These are phyloP conservation scores for Petrolisthes manimaculis DNA, from an alignment of 2,888 invertebrate species.

Conservation along the genomic window DNA sequence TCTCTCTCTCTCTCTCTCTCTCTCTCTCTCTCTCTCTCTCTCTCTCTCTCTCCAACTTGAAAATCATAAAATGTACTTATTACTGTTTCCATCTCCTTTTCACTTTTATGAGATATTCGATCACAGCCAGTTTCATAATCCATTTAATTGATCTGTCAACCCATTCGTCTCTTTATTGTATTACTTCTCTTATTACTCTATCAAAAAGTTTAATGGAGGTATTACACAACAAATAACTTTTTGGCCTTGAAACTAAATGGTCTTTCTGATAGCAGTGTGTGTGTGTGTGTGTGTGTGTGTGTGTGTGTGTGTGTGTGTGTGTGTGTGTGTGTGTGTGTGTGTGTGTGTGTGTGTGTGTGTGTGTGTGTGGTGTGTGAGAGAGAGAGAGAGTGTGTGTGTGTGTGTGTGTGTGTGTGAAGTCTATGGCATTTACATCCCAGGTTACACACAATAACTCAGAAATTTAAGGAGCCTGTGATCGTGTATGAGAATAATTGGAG, in stretches of 20 bases:
- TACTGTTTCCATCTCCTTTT: not conserved
- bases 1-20: slow-evolving; percentile 24
- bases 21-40: slow-evolving; percentile 20
- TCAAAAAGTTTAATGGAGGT: too few relatives aligned
- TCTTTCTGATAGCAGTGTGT: too few relatives aligned
- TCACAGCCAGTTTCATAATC: not conserved
- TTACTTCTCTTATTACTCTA: too few relatives aligned
- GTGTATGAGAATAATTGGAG: too few relatives aligned
- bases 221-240: too few relatives aligned
- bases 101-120: not conserved
- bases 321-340: slow-evolving; percentile 22
- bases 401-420: not conserved
- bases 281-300: not conserved
- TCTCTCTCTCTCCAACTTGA: not conserved
- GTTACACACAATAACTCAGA: too few relatives aligned
- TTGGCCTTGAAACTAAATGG: too few relatives aligned
- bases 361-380: not conserved
- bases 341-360: not conserved
- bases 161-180: too few relatives aligned
- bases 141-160: too few relatives aligned
- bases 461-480: too few relatives aligned
- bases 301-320: slow-evolving; percentile 22
- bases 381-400: not conserved
- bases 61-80: not conserved
- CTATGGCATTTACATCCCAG: too few relatives aligned